phyloP scores from a whole-genome alignment of 2,888 invertebrate genomes.

The Synanthedon myopaeformis region DNA sequence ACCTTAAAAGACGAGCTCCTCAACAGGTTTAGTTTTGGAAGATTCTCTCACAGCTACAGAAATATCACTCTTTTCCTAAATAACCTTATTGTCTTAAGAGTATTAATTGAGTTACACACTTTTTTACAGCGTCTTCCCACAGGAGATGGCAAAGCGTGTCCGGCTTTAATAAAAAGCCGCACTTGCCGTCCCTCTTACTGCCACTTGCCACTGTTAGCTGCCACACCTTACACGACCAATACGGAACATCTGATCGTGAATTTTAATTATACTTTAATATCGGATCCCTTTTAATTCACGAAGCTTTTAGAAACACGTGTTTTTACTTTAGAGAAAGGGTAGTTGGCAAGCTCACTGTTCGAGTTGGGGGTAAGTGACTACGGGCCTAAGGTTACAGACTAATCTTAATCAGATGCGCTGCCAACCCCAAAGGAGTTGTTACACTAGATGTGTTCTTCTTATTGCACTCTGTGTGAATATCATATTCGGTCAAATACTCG shows the following conservation, averaged over 20 bases:
- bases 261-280: not conserved
- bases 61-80: no score
- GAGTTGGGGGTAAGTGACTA: not conserved
- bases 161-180: conserved; percentile 42
- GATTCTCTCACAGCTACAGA: no score
- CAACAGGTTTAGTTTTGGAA: no score
- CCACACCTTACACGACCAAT: not conserved
- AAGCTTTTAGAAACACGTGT: not conserved
- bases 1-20: no score
- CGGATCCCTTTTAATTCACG: not conserved
- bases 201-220: conserved; percentile 8
- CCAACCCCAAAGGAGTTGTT: no score
- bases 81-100: no score
- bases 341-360: not conserved
- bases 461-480: no score
- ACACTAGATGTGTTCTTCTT: no score
- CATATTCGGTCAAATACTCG: no score
- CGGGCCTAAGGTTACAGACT: not conserved
- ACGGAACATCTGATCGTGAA: not conserved
- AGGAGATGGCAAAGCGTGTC: conserved; percentile 33
- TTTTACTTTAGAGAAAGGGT: not conserved
- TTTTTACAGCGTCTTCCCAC: conserved; percentile 19
- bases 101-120: not conserved
- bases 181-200: conserved; percentile 40
- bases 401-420: no score